phyloP scores from a whole-genome alignment of 2,888 invertebrate genomes.

The Hesperia comma region DNA sequence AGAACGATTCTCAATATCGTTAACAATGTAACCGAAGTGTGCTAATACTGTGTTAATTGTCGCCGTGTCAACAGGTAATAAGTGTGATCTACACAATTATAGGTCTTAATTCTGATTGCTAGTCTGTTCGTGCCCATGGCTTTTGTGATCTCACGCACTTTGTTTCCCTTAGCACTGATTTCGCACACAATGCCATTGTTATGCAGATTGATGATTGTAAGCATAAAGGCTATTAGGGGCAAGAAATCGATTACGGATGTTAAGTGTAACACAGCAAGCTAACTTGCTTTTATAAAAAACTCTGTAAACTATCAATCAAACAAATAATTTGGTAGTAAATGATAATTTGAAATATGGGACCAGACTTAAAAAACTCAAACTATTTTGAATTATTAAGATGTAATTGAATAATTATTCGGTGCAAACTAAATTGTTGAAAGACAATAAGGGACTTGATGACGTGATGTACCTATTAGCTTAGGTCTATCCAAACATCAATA shows the following conservation, averaged over 20 bases:
- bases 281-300: not conserved
- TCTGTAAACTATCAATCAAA: not conserved
- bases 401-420: too few relatives aligned
- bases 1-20: constrained; percentile 21
- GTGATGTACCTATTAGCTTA: too few relatives aligned
- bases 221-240: constrained; percentile 33
- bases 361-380: too few relatives aligned
- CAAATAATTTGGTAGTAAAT: not conserved
- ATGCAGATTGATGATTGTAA: constrained; percentile 25
- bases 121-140: constrained; percentile 33
- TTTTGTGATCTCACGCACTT: constrained; percentile 34
- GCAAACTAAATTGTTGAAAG: too few relatives aligned
- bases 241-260: constrained; percentile 34
- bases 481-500: too few relatives aligned
- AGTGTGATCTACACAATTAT: constrained; percentile 40
- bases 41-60: constrained; percentile 33
- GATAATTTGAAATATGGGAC: too few relatives aligned
- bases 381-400: too few relatives aligned
- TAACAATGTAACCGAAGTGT: constrained; percentile 28
- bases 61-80: constrained; percentile 30
- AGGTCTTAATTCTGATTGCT: constrained; percentile 39
- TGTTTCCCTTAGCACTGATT: constrained; percentile 28
- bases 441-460: too few relatives aligned
- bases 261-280: not conserved
- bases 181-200: constrained; percentile 32